Evolutionary conservation across 2,797 vertebrate species (phyloP), one percentile per base, ranked within the genome.

Genomic region (Rhinella marina): DNA sequence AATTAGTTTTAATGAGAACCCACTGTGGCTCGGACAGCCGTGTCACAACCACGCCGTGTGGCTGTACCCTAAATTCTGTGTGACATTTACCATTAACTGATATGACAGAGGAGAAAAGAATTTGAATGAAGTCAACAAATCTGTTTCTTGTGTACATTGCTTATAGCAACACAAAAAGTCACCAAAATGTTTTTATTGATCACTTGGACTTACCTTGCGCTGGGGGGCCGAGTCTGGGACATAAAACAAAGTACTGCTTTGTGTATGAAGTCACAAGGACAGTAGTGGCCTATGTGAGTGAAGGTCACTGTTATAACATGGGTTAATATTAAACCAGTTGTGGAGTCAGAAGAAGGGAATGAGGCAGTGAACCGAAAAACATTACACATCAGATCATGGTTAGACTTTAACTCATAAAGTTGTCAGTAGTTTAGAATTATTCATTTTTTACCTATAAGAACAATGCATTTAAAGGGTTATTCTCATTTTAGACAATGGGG

Each of bases 321-420:
- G 32, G 73, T 77, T 85, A 85, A 85, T 85, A 59, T 32, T 85
- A 85, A 85, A 85, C 83, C 52, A 77, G 70, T 48, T 41, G 19
- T 11, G 2, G 23, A 62, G 57, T 1, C 72, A 50, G 21, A 21
- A 48, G 82, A 56, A 1, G 50, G 16, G 50, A 41, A 12, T 3
- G 25, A 82, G n/a, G 23, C 9, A 68, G 62, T 54, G 48, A 27
- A 12, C 12, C 76, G 56, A 23, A 62, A 85, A 62, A 59, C 25
- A 23, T 64, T 64, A 41, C 32, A 21, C 7, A 29, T 61, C 57
- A 41, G 2, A 32, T 61, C 50, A 77, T n/a, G 1, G 17, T 59
- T 59, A 59, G 6, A 59, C 57, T 59, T 59, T 59, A 19, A 59
- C 16, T 59, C 57, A 66, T 27, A 6, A 66, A 66, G 64, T 14